Evolutionary conservation across 2,797 vertebrate genomes (phyloP), one percentile per base, ranked within the genome.

Genomic region (Leontocebus nigricollis): DNA sequence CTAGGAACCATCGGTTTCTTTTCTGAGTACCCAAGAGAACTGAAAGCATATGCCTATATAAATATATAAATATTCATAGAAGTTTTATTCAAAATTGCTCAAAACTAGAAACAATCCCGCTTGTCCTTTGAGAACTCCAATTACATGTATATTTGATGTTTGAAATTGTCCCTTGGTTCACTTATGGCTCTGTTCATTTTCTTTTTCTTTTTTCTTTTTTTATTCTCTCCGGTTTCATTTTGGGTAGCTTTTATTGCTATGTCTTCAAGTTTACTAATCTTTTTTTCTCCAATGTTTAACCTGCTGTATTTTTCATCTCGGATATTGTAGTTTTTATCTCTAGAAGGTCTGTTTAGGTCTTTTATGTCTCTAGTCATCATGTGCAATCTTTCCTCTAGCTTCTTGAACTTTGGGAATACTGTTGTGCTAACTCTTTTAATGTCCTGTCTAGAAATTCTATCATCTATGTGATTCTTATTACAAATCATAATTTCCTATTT

Each of bases 131-230:
- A 7, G 73, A 20, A 79, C 52, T 83, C 80, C 36, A 84, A 48
- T 67, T 75, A 59, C 82, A 95, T 82, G 12, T 61, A 64, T 90
- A 64, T 90, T 94, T 96, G 70, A 85, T 93, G 30, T 91, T 55
- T 91, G 30, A 96, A 85, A 19, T 50, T 95, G 72, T 77, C 6
- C 36, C 24, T 50, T 12, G 46, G 52, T 48, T 88, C 36, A 30
- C 3, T 55, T 39, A 93, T 27, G 26, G 26, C 48, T 88, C 41
- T 92, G 14, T 44, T 88, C 36, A 57, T 88, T 96, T 97, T 79
- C 79, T 48, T 88, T 96, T 95, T 57, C 17, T 85, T 67, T n/a
- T 70, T 90, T 33, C 57, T 59, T 90, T n/a, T 76, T 59, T 27
- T n/a, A 55, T 72, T 85, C 12, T 41, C 27, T 88, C 44, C 93